Conservation (phyloP, 2,113 vertebrate species). For the Neopipo cinnamomea region DNA sequence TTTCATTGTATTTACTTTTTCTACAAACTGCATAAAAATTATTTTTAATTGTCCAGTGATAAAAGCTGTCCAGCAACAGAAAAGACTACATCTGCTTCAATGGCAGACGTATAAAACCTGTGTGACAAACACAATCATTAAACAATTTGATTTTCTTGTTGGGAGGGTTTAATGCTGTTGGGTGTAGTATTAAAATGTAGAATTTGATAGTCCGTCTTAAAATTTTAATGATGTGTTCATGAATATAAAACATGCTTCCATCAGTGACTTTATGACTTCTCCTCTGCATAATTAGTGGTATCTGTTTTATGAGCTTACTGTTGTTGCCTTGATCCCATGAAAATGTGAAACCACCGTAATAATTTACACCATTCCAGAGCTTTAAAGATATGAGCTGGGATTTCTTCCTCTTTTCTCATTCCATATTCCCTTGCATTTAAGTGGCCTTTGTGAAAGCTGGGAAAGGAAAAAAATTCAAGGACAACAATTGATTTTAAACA, state of each 20-base stretch:
- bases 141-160: conserved; percentile 82
- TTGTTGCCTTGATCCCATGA: conserved; percentile 82
- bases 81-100: conserved; percentile 69
- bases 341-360: conserved; percentile 83
- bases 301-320: conserved; percentile 86
- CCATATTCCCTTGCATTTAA: background rate
- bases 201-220: conserved; percentile 84
- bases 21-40: conserved; percentile 2
- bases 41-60: conserved; percentile 62
- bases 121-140: conserved; percentile 79
- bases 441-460: background rate
- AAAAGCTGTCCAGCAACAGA: conserved; percentile 46
- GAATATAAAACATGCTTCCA: conserved; percentile 84
- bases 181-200: conserved; percentile 81
- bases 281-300: conserved; percentile 85
- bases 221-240: conserved; percentile 86
- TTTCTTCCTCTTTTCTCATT: conserved; percentile 30
- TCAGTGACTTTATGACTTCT: conserved; percentile 81
- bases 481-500: background rate
- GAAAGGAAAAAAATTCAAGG: background rate
- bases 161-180: conserved; percentile 78
- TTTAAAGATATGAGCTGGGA: conserved; percentile 68
- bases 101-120: conserved; percentile 77
- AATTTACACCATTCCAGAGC: conserved; percentile 76
- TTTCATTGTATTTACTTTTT: background rate